phyloP scores from a whole-genome alignment of 2,113 vertebrate species.

The Phrynocephalus versicolor region DNA sequence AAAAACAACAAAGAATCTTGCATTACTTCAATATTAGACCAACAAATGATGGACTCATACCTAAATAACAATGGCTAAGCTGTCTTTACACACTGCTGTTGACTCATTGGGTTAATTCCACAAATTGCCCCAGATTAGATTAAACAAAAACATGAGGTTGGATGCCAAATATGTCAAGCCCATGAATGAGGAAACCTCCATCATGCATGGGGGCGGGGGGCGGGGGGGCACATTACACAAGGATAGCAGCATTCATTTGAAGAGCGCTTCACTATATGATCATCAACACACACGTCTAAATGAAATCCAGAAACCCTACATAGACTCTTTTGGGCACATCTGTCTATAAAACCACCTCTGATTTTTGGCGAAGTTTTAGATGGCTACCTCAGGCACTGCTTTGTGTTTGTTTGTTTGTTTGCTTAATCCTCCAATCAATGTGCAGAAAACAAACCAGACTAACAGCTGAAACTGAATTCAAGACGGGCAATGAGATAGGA shows the following conservation, averaged over 20 bases:
- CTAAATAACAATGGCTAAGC: not conserved
- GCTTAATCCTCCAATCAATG: too few species aligned
- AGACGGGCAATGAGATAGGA: too few species aligned
- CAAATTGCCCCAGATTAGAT: conserved; percentile 16
- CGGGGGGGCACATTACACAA: not conserved
- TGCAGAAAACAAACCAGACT: too few species aligned
- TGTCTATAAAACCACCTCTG: not conserved
- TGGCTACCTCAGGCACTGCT: not conserved
- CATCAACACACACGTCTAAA: not conserved
- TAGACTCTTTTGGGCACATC: not conserved
- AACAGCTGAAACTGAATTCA: too few species aligned
- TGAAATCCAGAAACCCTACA: not conserved
- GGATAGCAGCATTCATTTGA: not conserved
- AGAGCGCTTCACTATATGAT: not conserved
- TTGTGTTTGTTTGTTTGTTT: too few species aligned
- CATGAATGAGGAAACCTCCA: not conserved
- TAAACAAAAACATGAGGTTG: not conserved
- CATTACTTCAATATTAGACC: conserved; percentile 3
- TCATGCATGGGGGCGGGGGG: not conserved
- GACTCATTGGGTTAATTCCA: conserved; percentile 7
- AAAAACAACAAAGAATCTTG: not conserved
- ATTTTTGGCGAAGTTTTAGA: too few species aligned
- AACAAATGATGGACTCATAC: not conserved
- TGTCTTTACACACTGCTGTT: not conserved
- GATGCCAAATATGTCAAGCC: not conserved